Evolutionary conservation across 2,888 invertebrate species (phyloP), one percentile per base, ranked within the genome.

Genomic region (Nemotelus pantherinus): DNA sequence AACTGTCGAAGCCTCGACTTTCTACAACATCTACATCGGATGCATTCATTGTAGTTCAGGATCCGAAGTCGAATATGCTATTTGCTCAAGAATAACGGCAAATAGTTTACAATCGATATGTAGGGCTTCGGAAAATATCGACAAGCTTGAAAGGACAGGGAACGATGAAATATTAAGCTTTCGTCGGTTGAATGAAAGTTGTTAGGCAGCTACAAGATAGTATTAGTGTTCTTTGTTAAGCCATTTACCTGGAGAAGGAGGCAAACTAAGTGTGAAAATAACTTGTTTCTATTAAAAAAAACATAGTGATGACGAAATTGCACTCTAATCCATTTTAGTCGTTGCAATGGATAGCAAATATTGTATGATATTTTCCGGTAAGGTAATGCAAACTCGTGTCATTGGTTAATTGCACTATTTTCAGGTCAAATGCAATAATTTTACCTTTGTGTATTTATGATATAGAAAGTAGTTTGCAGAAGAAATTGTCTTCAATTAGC

Each of bases 121-220:
- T 65, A 65, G n/a, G 65, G 65, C 65, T 65, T 65, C 65, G 45
- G 47, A 65, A 39, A 65, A 45, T 65, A 65, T 65, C 2, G 65
- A 65, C 45, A 45, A 47, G 7, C 65, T 39, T 45, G 10, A 63
- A 10, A 5, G 41, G 63, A 2, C 10, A n/a, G 63, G 43, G 3
- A 41, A 10, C 10, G 63, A 25, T 63, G 58, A n/a, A 10, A 53
- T 43, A 43, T 10, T 3, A 41, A 4, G 47, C 65, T 44, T 45
- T 65, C 44, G 65, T n/a, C 4, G 44, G 65, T 10, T 10, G 65
- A 45, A 45, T 65, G 6, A 25, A 25, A 25, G 25, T 25, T 25
- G 25, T 25, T 25, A 25, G 25, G 25, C 25, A 25, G 43, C 43
- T 5, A 63, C 63, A 10, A 53, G 6, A 10, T 6, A 7, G 53